phyloP scores from a whole-genome alignment of 2,113 vertebrate species.

The Misgurnus mizolepis region DNA sequence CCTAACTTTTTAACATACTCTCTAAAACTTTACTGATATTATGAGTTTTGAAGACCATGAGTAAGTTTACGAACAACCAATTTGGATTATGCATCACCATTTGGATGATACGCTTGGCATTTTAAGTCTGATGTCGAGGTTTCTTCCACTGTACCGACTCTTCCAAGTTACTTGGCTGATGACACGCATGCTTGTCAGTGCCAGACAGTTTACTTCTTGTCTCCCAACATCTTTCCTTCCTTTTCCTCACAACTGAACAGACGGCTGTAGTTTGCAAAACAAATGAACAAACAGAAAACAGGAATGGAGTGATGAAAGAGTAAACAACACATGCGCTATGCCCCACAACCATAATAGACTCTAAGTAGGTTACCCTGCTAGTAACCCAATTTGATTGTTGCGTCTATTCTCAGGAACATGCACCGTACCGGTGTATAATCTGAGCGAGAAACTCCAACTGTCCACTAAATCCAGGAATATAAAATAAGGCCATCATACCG shows the following conservation, averaged over 20 bases:
- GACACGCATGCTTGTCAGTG: slow-evolving; percentile 20
- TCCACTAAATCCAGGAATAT: slow-evolving; percentile 29
- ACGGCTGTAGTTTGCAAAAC: slow-evolving; percentile 78
- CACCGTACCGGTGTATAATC: slow-evolving; percentile 43
- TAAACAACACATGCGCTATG: slow-evolving; percentile 74
- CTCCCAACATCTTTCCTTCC: slow-evolving; percentile 60
- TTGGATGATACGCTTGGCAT: not conserved
- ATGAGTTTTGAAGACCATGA: too few relatives aligned
- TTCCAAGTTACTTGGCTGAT: slow-evolving; percentile 1
- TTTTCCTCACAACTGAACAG: slow-evolving; percentile 74
- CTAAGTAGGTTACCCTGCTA: slow-evolving; percentile 72
- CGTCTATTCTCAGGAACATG: slow-evolving; percentile 50
- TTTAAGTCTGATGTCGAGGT: not conserved
- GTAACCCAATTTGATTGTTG: slow-evolving; percentile 68
- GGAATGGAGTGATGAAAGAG: slow-evolving; percentile 76
- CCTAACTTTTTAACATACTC: too few relatives aligned
- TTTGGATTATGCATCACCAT: not conserved
- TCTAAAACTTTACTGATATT: too few relatives aligned
- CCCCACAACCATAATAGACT: slow-evolving; percentile 74
- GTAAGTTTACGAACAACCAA: too few relatives aligned
- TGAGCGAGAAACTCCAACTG: slow-evolving; percentile 42
- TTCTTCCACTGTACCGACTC: slow-evolving; percentile 5
- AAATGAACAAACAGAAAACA: slow-evolving; percentile 77
- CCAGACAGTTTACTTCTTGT: slow-evolving; percentile 12
- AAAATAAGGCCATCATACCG: slow-evolving; percentile 14